Percentiles rank a stretch among this genome's conserved stretches.
These are phyloP conservation scores for Yponomeuta malinellus DNA, from an alignment of 2,888 invertebrate genomes.

Conservation along the genomic window DNA sequence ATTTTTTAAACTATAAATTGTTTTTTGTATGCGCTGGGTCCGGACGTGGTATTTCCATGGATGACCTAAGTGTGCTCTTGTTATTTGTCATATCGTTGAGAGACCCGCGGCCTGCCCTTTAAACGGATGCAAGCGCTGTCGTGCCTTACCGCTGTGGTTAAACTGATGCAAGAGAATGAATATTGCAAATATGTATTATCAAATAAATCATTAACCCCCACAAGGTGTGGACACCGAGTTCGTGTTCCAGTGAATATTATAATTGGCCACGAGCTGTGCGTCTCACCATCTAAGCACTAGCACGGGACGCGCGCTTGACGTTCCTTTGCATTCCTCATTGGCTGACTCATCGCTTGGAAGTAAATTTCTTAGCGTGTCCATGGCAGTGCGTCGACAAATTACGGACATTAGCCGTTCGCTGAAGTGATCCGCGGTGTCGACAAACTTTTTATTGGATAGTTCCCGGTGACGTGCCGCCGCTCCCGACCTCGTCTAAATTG, in stretches of 20 bases:
- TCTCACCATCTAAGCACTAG: slow-evolving; percentile 41
- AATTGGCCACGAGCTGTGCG: slow-evolving; percentile 56
- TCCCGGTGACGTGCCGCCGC: slow-evolving; percentile 30
- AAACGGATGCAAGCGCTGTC: background rate
- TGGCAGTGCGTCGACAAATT: slow-evolving; percentile 38
- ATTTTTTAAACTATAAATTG: background rate
- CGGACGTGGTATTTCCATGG: background rate
- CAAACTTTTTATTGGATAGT: slow-evolving; percentile 46
- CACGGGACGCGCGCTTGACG: slow-evolving; percentile 31
- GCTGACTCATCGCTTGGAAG: slow-evolving; percentile 33
- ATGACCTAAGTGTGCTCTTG: background rate
- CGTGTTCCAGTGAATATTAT: slow-evolving; percentile 52
- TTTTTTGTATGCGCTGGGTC: background rate
- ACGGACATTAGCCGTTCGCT: slow-evolving; percentile 35
- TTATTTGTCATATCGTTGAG: background rate
- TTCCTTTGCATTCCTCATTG: slow-evolving; percentile 35
- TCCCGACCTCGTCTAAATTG: slow-evolving; percentile 43
- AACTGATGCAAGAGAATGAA: background rate
- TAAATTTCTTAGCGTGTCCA: slow-evolving; percentile 30
- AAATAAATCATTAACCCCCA: slow-evolving; percentile 42
- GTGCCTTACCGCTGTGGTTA: background rate
- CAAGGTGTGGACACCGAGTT: slow-evolving; percentile 47
- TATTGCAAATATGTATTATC: slow-evolving; percentile 41
- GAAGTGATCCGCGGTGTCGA: slow-evolving; percentile 34
- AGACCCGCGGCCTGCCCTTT: background rate